Evolutionary conservation across 2,113 vertebrate species (phyloP), one percentile per base, ranked within the genome.

Genomic region (Ursus arctos): DNA sequence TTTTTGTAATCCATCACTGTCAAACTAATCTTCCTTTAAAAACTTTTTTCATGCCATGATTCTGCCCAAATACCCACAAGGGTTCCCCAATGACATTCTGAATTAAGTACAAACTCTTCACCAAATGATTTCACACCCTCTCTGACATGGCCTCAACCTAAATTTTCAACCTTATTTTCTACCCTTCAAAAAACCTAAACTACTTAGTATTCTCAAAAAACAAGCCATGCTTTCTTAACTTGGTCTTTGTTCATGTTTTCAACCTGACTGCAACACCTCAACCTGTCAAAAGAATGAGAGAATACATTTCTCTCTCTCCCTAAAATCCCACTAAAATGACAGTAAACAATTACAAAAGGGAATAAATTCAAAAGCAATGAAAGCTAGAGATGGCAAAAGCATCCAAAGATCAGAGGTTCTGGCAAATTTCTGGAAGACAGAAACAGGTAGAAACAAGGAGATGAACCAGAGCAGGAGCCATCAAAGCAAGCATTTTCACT

Each of bases 141-240:
- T 95, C 40, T 91, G n/a, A 74, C 72, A 95, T 21, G 65, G 43
- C 11, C 61, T 94, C 57, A 67, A 89, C 4, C 76, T 91, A 85
- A 87, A 88, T 74, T 96, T 96, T 94, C 79, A 94, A 97, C 24
- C 22, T 91, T 69, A 85, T 91, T 91, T 92, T 77, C 40, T 77
- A 95, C 33, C 21, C n/a, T 96, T 77, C 88, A 59, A 72, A 65
- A 28, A 55, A 89, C 43, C 31, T 72, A 71, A 95, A 51, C 28
- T 74, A 74, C 69, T 74, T 43, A 40, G 24, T 51, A 51, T 72
- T 83, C 72, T 94, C 9, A 55, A 94, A 84, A 96, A 82, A 63
- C 15, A 94, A 97, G 57, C 14, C 43, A 72, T 16, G 59, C 53
- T 86, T 94, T 95, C 57, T 63, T 61, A 92, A 74, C 14, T 51